phyloP scores from a whole-genome alignment of 2,113 vertebrate genomes.

The Psophia crepitans region DNA sequence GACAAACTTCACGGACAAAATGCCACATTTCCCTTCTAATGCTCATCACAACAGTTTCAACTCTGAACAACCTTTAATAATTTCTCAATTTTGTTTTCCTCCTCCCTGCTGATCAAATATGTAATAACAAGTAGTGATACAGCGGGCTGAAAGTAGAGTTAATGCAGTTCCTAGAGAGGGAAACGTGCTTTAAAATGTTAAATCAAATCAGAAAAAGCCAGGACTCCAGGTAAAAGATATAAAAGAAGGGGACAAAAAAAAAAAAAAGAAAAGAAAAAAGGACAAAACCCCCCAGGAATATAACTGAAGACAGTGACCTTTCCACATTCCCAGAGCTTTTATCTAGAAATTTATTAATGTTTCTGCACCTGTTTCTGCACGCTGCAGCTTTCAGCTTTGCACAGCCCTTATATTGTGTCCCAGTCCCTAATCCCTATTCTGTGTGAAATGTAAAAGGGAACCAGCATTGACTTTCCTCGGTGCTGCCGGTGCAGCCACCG shows the following conservation, averaged over 20 bases:
- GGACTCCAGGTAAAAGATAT: background rate
- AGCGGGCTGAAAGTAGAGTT: conserved; percentile 12
- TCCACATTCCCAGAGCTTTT: conserved; percentile 30
- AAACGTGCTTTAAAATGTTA: background rate
- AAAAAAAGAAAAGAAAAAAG: background rate
- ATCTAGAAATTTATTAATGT: background rate
- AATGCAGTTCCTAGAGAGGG: conserved; percentile 53
- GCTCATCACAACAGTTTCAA: background rate
- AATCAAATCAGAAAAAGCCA: background rate
- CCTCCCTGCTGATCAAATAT: conserved; percentile 17
- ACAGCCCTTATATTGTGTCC: background rate
- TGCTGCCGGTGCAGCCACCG: background rate
- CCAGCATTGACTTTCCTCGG: fast-evolving
- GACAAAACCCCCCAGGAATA: fast-evolving
- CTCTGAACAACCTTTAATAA: conserved; percentile 21
- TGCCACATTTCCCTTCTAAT: conserved; percentile 35
- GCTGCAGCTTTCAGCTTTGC: background rate
- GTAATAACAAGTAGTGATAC: background rate
- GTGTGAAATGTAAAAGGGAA: background rate
- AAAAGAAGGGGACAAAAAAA: fast-evolving
- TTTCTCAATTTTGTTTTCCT: background rate
- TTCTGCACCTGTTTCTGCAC: conserved; percentile 6
- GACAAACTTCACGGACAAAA: conserved; percentile 38
- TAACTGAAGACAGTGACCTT: background rate
- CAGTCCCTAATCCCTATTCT: background rate